Percentiles rank a stretch among this genome's conserved stretches.
Conservation (phyloP, 2,888 invertebrate species). For the Smittia aterrima region DNA sequence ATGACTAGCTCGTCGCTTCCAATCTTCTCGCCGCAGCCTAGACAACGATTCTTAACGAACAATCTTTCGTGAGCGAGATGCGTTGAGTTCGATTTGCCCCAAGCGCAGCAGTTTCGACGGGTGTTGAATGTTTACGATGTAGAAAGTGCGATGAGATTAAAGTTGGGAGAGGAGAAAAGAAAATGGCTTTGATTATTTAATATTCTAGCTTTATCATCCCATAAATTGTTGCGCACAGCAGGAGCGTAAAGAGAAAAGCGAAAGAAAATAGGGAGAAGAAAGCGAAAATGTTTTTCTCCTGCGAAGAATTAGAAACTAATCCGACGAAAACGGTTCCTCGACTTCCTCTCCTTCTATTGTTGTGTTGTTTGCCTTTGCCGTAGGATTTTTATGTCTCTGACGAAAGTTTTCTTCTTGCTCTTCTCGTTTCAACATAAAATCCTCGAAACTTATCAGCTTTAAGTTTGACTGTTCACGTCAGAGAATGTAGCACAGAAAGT, state of each 20-base stretch:
- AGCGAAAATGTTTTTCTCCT: conserved; percentile 20
- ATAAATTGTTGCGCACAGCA: conserved; percentile 42
- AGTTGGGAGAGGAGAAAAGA: conserved; percentile 24
- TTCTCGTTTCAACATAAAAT: background rate
- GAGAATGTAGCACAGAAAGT: background rate
- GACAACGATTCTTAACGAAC: conserved; percentile 69
- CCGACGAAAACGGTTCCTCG: conserved; percentile 22
- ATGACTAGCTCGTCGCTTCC: conserved; percentile 76
- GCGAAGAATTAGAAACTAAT: conserved; percentile 37
- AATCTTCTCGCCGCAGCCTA: conserved; percentile 69
- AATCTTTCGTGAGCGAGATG: conserved; percentile 62
- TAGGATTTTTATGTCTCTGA: conserved; percentile 7
- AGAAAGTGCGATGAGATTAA: conserved; percentile 16
- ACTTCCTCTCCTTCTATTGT: background rate
- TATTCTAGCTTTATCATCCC: conserved; percentile 42
- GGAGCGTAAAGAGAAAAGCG: conserved; percentile 17
- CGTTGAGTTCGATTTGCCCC: background rate
- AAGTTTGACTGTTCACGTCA: conserved; percentile 7
- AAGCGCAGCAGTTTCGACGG: background rate
- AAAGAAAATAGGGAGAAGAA: conserved; percentile 3
- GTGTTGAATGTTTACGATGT: conserved; percentile 25
- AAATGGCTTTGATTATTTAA: conserved; percentile 42
- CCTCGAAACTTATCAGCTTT: background rate
- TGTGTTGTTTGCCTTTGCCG: background rate
- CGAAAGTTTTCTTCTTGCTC: background rate